Conservation (phyloP, 2,113 vertebrate species). For the Bufo bufo region DNA sequence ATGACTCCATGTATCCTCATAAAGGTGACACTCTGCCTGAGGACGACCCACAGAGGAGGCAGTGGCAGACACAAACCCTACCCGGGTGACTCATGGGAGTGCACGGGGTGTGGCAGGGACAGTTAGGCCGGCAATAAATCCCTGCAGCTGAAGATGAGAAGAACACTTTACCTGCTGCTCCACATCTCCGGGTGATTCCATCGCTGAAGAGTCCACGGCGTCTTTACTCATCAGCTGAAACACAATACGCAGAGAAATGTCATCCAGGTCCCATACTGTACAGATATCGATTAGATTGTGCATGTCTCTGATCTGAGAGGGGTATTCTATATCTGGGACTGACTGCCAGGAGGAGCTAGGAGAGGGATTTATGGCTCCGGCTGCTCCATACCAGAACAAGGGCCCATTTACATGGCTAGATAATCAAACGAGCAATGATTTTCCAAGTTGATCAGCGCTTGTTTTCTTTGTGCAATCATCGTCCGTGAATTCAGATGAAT, state of each 20-base stretch:
- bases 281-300: no score
- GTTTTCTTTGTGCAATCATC: no score
- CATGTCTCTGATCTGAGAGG: no score
- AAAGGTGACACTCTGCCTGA: neutral
- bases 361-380: neutral
- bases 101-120: slow-evolving; percentile 23
- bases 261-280: neutral
- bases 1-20: neutral
- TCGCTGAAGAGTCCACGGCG: slow-evolving; percentile 67
- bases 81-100: neutral
- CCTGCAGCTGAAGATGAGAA: no score
- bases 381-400: no score
- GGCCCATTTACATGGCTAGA: no score
- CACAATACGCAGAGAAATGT: slow-evolving; percentile 52
- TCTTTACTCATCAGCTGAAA: slow-evolving; percentile 92
- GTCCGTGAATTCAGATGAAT: no score
- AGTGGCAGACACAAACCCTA: no score
- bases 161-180: slow-evolving; percentile 83
- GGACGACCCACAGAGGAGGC: no score
- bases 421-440: no score
- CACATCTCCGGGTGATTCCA: slow-evolving; percentile 80
- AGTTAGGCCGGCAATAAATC: neutral
- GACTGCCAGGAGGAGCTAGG: neutral
- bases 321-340: neutral
- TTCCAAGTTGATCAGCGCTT: no score